phyloP scores from a whole-genome alignment of 2,797 vertebrate species.

The Gephyroberyx darwinii region DNA sequence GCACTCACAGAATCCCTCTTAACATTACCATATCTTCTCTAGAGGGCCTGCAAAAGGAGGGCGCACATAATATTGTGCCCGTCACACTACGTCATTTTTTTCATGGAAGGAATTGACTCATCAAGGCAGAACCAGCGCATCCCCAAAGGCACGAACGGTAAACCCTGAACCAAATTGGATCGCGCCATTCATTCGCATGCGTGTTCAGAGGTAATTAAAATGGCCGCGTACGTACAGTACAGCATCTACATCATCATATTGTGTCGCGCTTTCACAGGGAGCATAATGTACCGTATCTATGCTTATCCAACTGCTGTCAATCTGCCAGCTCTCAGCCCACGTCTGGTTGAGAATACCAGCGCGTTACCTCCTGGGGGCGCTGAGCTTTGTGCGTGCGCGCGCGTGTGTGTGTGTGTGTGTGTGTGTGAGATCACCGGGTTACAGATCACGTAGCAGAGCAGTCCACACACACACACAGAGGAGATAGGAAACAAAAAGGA shows the following conservation, averaged over 20 bases:
- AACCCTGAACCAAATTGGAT: conserved; percentile 52
- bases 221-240: not conserved
- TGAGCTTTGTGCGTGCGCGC: conserved; percentile 13
- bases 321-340: conserved; percentile 48
- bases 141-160: conserved; percentile 30
- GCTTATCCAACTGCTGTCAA: conserved; percentile 54
- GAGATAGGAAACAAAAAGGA: conserved; percentile 1
- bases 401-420: conserved; percentile 5
- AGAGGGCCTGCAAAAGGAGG: conserved; percentile 18
- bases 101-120: conserved; percentile 42
- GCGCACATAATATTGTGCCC: not conserved
- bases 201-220: conserved; percentile 27
- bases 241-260: conserved; percentile 3
- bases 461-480: conserved; percentile 7
- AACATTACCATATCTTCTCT: conserved; percentile 13
- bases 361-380: conserved; percentile 21
- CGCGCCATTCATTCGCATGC: not conserved
- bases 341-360: conserved; percentile 29
- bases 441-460: conserved; percentile 8
- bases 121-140: conserved; percentile 21
- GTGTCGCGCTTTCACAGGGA: conserved; percentile 10
- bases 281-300: conserved; percentile 31
- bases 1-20: conserved; percentile 1
- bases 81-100: conserved; percentile 13
- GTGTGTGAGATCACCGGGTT: conserved; percentile 26